Percentiles rank a stretch among this genome's conserved stretches.
These are phyloP conservation scores for Euwallacea fornicatus DNA, from an alignment of 1,140 invertebrate genomes.

Conservation along the genomic window DNA sequence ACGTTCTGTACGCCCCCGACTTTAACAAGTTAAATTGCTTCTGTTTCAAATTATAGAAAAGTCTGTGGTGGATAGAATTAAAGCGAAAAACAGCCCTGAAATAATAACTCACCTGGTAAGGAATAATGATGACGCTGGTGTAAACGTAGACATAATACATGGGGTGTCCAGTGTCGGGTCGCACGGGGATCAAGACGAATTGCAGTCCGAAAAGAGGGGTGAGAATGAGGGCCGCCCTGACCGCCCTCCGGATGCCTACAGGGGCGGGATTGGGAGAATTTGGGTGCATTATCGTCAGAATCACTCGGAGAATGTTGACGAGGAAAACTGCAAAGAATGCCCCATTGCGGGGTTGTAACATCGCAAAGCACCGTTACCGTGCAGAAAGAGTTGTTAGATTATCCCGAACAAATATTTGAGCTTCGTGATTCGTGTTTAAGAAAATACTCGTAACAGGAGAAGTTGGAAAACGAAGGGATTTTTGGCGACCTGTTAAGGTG, in stretches of 20 bases:
- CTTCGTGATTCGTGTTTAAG: not conserved
- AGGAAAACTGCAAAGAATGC: slow-evolving; percentile 72
- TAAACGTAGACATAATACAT: slow-evolving; percentile 74
- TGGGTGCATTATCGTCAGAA: slow-evolving; percentile 79
- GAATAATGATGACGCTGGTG: slow-evolving; percentile 74
- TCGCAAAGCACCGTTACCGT: not conserved
- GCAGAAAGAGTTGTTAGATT: not conserved
- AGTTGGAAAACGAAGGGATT: too few relatives aligned
- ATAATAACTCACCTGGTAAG: slow-evolving; percentile 70
- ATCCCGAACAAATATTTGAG: not conserved
- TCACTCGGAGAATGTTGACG: slow-evolving; percentile 80
- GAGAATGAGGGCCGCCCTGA: slow-evolving; percentile 76
- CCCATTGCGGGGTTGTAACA: not conserved
- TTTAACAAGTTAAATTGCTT: too few relatives aligned
- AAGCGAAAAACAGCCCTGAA: too few relatives aligned
- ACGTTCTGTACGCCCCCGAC: not conserved
- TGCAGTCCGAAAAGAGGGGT: slow-evolving; percentile 78
- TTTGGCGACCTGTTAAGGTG: not conserved
- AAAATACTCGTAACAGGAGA: slow-evolving; percentile 3
- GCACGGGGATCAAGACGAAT: slow-evolving; percentile 78
- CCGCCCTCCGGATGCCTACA: slow-evolving; percentile 56
- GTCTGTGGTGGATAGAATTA: too few relatives aligned
- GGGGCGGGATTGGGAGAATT: slow-evolving; percentile 60
- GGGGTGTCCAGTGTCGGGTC: slow-evolving; percentile 65
- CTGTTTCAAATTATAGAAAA: too few relatives aligned